These are phyloP conservation scores for Oceanodroma leucorhoa DNA, from an alignment of 2,797 vertebrate species.

Conservation along the genomic window DNA sequence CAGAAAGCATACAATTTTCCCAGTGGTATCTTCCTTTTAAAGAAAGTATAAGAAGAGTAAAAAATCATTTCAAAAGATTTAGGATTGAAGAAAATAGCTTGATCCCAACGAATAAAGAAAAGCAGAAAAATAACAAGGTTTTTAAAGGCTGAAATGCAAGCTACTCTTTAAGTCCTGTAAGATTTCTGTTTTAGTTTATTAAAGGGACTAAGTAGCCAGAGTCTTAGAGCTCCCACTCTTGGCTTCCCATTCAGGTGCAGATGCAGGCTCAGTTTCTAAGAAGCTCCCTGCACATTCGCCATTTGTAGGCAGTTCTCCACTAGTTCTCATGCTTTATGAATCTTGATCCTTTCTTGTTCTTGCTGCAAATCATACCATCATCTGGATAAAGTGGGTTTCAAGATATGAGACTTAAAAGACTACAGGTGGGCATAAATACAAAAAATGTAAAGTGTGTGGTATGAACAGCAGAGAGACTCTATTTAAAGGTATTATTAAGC, in stretches of 20 bases:
- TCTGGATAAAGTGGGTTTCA: neutral
- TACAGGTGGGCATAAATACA: neutral
- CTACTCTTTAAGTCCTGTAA: neutral
- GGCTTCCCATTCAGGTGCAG: neutral
- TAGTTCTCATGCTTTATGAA: neutral
- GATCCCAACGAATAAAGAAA: conserved; percentile 9
- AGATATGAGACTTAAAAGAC: neutral
- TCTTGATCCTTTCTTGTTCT: neutral
- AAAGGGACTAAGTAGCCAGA: neutral
- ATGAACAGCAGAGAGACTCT: neutral
- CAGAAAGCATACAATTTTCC: conserved; percentile 38
- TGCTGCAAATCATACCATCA: neutral
- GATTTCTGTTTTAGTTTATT: neutral
- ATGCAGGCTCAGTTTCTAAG: neutral
- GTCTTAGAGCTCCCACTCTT: neutral
- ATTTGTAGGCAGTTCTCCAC: neutral
- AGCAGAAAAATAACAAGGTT: neutral
- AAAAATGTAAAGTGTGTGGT: neutral
- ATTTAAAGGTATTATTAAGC: neutral
- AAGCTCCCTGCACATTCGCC: neutral
- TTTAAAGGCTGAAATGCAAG: neutral
- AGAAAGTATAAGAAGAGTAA: neutral
- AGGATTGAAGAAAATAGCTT: conserved; percentile 4
- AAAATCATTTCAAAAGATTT: conserved; percentile 19
- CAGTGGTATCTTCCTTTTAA: conserved; percentile 28